These are phyloP conservation scores for Heptranchias perlo DNA, from an alignment of 2,113 vertebrate genomes.

Conservation along the genomic window DNA sequence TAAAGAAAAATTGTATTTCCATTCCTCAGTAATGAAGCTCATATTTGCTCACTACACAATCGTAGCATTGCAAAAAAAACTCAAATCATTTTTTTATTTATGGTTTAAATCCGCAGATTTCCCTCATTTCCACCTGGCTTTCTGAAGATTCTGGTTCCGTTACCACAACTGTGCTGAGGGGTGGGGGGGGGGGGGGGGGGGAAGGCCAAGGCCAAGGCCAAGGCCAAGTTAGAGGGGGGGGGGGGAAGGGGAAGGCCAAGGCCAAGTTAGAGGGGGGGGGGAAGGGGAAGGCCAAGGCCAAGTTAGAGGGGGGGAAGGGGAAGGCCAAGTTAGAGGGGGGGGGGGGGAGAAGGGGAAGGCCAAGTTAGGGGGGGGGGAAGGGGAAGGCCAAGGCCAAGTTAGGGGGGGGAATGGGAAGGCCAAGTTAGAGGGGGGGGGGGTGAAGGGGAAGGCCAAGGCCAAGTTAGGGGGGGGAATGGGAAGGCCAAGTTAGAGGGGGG, in stretches of 20 bases:
- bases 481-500: too few species aligned
- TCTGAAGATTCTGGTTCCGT: background rate
- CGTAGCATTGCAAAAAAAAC: background rate
- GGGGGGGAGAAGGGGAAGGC: too few species aligned
- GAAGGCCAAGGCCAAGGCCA: too few species aligned
- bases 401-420: background rate
- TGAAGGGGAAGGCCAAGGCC: too few species aligned
- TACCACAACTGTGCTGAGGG: too few species aligned
- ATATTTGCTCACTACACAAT: background rate
- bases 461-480: too few species aligned
- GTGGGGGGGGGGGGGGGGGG: background rate
- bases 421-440: background rate
- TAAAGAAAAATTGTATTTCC: background rate
- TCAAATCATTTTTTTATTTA: background rate
- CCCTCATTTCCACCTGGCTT: background rate
- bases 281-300: background rate
- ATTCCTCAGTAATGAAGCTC: background rate
- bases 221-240: too few species aligned
- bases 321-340: too few species aligned
- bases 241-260: too few species aligned
- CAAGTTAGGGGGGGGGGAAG: background rate
- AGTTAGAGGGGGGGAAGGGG: background rate
- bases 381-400: too few species aligned
- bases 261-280: background rate
- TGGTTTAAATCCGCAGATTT: slow-evolving; percentile 28